A percentile compares a stretch with the other conserved stretches of the same genome.
Evolutionary conservation across 37 sponge, comb jelly and placozoan species (phyloP).

Genomic region (Hexactinellida sp.): DNA sequence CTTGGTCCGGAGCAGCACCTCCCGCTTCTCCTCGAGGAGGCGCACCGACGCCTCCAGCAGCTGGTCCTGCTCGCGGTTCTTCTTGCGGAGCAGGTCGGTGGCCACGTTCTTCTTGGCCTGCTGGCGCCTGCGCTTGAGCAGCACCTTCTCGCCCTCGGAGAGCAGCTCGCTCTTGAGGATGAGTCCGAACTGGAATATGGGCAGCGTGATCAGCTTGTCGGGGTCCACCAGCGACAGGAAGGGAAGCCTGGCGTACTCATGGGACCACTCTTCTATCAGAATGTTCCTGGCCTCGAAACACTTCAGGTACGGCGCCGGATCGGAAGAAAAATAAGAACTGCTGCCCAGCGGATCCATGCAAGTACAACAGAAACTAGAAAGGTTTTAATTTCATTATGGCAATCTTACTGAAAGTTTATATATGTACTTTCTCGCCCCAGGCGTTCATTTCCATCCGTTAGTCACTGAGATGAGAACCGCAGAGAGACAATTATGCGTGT

Average conservation of each 20-base stretch:
- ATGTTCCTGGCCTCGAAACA: background rate
- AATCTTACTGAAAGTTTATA: background rate
- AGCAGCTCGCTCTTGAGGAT: background rate
- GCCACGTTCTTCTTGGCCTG: conserved; percentile 11
- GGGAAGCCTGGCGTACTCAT: background rate
- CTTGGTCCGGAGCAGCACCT: background rate
- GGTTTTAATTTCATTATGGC: background rate
- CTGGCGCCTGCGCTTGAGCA: background rate
- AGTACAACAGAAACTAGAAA: no score
- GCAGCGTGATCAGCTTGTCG: background rate
- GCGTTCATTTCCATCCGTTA: background rate
- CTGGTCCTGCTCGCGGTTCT: background rate
- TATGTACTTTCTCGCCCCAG: background rate
- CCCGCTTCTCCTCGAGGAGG: background rate
- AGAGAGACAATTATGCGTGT: background rate
- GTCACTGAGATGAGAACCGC: background rate
- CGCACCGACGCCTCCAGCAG: background rate
- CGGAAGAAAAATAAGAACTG: background rate
- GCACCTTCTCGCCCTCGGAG: background rate
- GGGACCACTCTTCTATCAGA: background rate
- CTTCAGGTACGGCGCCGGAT: background rate
- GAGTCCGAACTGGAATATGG: background rate
- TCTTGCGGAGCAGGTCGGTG: background rate
- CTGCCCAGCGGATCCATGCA: background rate
- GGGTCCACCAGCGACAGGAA: background rate